Evolutionary conservation across 2,113 vertebrate species (phyloP), one percentile per base, ranked within the genome.

Genomic region (Xenus cinereus): DNA sequence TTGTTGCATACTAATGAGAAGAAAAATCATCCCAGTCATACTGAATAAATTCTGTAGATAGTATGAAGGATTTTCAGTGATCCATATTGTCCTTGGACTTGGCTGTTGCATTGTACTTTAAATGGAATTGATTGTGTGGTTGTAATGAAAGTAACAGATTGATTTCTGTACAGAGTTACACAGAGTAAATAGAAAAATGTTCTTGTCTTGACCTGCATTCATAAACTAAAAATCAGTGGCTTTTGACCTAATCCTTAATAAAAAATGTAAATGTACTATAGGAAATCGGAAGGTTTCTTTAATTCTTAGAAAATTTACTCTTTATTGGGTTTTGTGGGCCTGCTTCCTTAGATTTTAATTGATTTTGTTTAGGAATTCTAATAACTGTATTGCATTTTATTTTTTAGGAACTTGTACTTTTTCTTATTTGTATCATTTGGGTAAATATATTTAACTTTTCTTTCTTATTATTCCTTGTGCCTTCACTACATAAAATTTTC

Each of bases 131-230:
- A 98, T 98, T 98, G 97, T 98, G 97, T 97, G 97, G 97, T 98
- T 98, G 96, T 98, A 98, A 98, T 98, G 98, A 98, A 98, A 98
- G 97, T 98, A 98, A 98, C 97, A 84, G 96, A 98, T 98, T 98
- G 98, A 98, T 98, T 98, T 98, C 95, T 98, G 95, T 97, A 97
- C 97, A 96, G 95, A 97, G 97, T 97, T 98, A 98, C 96, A 97
- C 97, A 97, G 96, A 98, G 96, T 98, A 98, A 98, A 98, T 98
- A 98, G 97, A 98, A 98, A 98, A 98, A 97, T 98, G 96, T 97
- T 98, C 95, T 97, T 96, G 82, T 95, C 97, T 98, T 98, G 97
- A 98, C 97, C 98, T 98, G 97, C 94, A 97, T 97, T 97, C 96
- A 96, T 97, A 97, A 97, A 97, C 85, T 90, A 96, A 98, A 94